Base-by-base conservation (phyloP, 2,888 invertebrate species). In the Deroplatys truncata region DNA sequence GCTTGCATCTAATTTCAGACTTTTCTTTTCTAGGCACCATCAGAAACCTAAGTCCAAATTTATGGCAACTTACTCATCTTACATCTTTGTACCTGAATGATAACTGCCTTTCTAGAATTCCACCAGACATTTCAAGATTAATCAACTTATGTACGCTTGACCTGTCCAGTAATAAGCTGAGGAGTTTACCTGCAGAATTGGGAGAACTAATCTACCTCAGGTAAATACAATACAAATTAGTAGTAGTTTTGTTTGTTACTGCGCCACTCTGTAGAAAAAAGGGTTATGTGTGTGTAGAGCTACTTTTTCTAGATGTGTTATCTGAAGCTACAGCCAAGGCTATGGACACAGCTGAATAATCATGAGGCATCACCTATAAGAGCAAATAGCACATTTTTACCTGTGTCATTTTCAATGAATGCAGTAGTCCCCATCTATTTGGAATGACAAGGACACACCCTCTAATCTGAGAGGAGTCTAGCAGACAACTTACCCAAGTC, bases 51-150 rank as follows among this genome's bases (percentile, higher is more conserved):
- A 98, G 98, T 94, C 97, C 98, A 82, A 96, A 96, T 92, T 94
- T 99, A 92, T 99, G 98, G 96, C 97, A 97, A 93, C 95, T 98
- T 94, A 96, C 96, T 91, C 98, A 99, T 94, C 95, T 99, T 92
- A 99, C 99, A 90, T 97, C 98, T 92, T 95, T 99, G 92, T 99
- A 98, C 94, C 95, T 99, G 93, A 98, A 98, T 94, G 98, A 98
- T 94, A 99, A 99, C 95, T 97, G 97, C 93, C 95, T 99, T 92
- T 96, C 97, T 92, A 96, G 98, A 93, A 95, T 99, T 93, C 98
- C 99, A 90, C 95, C 98, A 49, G 98, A 99, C 93, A 98, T 99
- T 92, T 96, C 96, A 92, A 96, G 96, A 92, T 95, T 99, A 92
- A 95, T 95, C 91, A 97, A 98, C 94, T 95, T 99, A 91, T 96